phyloP scores from a whole-genome alignment of 2,888 invertebrate species.

The Clunio marinus region DNA sequence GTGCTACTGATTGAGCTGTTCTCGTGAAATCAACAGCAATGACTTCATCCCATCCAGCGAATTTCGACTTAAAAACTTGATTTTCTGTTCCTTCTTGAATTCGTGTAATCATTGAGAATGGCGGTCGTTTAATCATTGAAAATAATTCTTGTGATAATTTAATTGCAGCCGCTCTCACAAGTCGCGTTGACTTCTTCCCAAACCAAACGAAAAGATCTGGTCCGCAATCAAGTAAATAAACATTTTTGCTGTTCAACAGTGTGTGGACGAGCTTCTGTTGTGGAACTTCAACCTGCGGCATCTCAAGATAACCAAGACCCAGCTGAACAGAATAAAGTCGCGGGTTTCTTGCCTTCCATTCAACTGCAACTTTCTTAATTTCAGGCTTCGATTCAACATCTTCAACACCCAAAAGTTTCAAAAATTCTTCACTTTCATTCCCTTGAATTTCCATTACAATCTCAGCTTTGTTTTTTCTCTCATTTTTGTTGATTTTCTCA shows the following conservation, averaged over 20 bases:
- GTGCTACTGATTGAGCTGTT: conserved; percentile 93
- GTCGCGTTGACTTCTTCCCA: conserved; percentile 92
- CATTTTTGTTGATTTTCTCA: conserved; percentile 98
- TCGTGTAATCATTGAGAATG: conserved; percentile 81
- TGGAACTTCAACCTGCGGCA: conserved; percentile 85
- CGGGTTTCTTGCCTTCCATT: conserved; percentile 53
- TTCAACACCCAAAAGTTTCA: conserved; percentile 64
- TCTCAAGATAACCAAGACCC: conserved; percentile 97
- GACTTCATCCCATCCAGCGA: conserved; percentile 97
- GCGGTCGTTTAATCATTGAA: conserved; percentile 86
- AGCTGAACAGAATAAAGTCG: conserved; percentile 91
- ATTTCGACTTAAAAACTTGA: conserved; percentile 95
- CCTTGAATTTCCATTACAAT: conserved; percentile 78
- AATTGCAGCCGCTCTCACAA: conserved; percentile 92
- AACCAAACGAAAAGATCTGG: conserved; percentile 96
- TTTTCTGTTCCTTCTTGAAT: conserved; percentile 89
- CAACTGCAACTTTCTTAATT: conserved; percentile 45
- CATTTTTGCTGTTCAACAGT: conserved; percentile 82
- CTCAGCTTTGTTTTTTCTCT: conserved; percentile 91
- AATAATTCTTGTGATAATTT: conserved; percentile 96
- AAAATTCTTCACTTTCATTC: conserved; percentile 80
- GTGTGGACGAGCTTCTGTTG: conserved; percentile 71
- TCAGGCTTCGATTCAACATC: conserved; percentile 54
- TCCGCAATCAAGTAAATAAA: conserved; percentile 93
- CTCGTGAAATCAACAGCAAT: conserved; percentile 98